Evolutionary conservation across 92 coral and sea anemone genomes (phyloP), one percentile per base, ranked within the genome.

Genomic region (Siderastrea siderea): DNA sequence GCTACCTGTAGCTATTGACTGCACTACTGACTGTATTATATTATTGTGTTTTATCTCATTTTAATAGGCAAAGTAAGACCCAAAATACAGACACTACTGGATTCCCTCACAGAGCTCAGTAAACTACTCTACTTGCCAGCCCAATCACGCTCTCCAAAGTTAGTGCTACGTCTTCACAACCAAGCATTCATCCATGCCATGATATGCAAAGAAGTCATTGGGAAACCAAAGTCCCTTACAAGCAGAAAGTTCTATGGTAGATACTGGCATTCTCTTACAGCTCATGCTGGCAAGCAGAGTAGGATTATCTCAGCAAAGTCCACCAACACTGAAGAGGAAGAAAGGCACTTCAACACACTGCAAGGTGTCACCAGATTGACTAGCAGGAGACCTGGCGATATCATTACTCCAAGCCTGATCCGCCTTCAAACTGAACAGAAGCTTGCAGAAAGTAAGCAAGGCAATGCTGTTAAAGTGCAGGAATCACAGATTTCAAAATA

Each of bases 101-200:
- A 90, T 78, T 83, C 93, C 47, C 86, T 90, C 52, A 86, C 87
- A 53, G 94, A 93, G 81, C 86, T 93, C 70, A 87, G 89, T 83
- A 75, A 76, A 49, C 80, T 93, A 46, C 85, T 91, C 64, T 90
- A 86, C 77, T 52, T 80, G 61, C 71, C 79, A 15, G 94, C 89
- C 17, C 66, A 84, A 15, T 66, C 69, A 26, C 78, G 89, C 69
- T 90, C 88, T 66, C 91, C 85, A 69, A 65, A 82, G 8, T 87
- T 78, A 49, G 83, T 90, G 47, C 17, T 93, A 15, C 89, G 96
- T 26, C 84, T 80, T 63, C 87, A 90, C 80, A 90, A 90, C 85
- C 92, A 84, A 78, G 86, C 91, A 74, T 93, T 89, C 82, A 79
- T 47, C 79, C 95, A 93, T 63, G 84, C 91, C 44, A 86, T 92